phyloP scores from a whole-genome alignment of 2,113 vertebrate species.

The Zootoca vivipara region DNA sequence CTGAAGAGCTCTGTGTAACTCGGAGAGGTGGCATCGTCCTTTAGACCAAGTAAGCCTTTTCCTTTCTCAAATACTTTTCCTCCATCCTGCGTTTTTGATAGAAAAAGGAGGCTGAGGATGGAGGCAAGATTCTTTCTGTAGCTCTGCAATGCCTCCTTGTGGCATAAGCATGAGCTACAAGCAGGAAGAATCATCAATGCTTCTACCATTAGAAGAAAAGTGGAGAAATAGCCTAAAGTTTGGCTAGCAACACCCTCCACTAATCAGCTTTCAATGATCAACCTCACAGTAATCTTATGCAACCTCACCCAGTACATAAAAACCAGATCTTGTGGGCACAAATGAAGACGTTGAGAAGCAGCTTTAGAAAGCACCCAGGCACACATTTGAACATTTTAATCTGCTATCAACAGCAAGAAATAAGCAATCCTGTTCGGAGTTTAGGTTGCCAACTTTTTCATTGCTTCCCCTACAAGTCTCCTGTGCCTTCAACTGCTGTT shows the following conservation, averaged over 20 bases:
- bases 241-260: neutral
- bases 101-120: neutral
- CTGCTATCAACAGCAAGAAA: neutral
- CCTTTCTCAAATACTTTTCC: neutral
- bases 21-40: neutral
- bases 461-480: neutral
- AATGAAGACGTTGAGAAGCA: neutral
- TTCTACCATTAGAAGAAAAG: rapidly evolving
- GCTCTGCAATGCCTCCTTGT: conserved; percentile 77
- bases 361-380: neutral
- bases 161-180: conserved; percentile 28
- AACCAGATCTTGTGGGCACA: neutral
- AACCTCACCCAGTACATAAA: neutral
- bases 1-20: neutral
- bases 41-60: neutral
- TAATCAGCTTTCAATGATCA: neutral
- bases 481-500: neutral
- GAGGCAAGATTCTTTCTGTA: conserved; percentile 27
- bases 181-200: neutral
- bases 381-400: neutral
- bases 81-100: neutral
- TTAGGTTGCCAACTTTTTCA: neutral
- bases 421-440: neutral
- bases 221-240: no score
- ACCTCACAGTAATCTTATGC: neutral